Base-by-base conservation (phyloP, 2,113 vertebrate species). In the Elanoides forficatus region DNA sequence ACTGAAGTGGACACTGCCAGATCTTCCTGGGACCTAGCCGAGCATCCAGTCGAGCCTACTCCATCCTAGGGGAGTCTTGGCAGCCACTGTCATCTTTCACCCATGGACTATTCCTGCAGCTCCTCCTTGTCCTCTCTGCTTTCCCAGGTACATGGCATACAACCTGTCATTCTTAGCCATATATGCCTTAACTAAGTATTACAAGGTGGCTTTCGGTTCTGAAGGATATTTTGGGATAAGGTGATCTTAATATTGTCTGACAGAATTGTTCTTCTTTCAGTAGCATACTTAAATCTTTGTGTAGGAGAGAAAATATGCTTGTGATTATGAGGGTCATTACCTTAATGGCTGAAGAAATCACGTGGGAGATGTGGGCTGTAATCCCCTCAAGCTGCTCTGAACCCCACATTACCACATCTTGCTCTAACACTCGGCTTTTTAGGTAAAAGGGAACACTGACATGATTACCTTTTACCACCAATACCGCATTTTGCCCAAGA, bases 301-400 rank as follows among this genome's bases (percentile, higher is more conserved):
- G 56, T 53, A 86, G 72, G 63, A 89, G 17, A 68, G 48, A 67
- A 91, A 96, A 94, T 78, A 94, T 75, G 47, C 38, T 96, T 89
- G 71, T 65, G 62, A 95, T 92, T 80, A 91, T 78, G 55, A 81
- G 36, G 50, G n/a, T 92, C 59, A 70, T 88, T 91, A 68, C 23
- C 40, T 93, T 91, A 62, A 73, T 15, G 50, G n/a, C 22, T 94
- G 70, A 88, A 80, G 79, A 94, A 86, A 27, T 95, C 70, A 56
- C 0, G 0, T 10, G 60, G 70, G 87, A 91, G 30, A 68, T 82
- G 71, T 82, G 87, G 87, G 34, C 58, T 94, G 27, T 80, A 89
- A 91, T 82, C 56, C 68, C 38, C 48, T 91, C 84, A 76, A 79
- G 53, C 43, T 86, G 27, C 48, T 93, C 66, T 62, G 45, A 90